These are phyloP conservation scores for Rhinogobius similis DNA, from an alignment of 2,113 vertebrate species.

Conservation along the genomic window DNA sequence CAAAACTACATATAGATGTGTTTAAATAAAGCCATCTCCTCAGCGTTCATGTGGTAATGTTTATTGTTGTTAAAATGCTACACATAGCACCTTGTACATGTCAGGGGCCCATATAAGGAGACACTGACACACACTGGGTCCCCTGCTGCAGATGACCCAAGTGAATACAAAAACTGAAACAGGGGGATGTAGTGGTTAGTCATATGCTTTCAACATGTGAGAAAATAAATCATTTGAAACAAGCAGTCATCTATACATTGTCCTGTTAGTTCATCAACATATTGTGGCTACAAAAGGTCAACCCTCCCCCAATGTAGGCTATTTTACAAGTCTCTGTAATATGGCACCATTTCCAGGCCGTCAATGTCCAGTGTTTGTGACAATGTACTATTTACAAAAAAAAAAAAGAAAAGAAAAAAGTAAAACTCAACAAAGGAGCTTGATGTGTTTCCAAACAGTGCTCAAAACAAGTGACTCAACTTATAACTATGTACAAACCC, in stretches of 20 bases:
- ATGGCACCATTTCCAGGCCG: conserved; percentile 67
- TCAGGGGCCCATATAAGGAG: conserved; percentile 33
- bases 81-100: conserved; percentile 48
- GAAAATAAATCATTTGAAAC: conserved; percentile 46
- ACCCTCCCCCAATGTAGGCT: conserved; percentile 17
- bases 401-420: conserved; percentile 18
- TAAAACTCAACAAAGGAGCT: conserved; percentile 28
- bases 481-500: conserved; percentile 62
- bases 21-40: not conserved
- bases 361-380: conserved; percentile 55
- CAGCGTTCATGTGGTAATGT: conserved; percentile 32
- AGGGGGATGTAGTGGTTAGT: conserved; percentile 12
- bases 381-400: conserved; percentile 51
- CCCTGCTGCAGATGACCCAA: conserved; percentile 5
- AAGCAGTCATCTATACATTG: conserved; percentile 32
- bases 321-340: conserved; percentile 47
- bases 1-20: not conserved
- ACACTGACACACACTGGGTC: conserved; percentile 13
- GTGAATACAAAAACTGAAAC: conserved; percentile 29
- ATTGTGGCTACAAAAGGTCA: conserved; percentile 32
- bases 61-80: conserved; percentile 60
- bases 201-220: conserved; percentile 21
- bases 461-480: conserved; percentile 54
- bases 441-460: conserved; percentile 57
- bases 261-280: conserved; percentile 33